Evolutionary conservation across 2,888 invertebrate species (phyloP).

Genomic region (Neoascia interrupta): DNA sequence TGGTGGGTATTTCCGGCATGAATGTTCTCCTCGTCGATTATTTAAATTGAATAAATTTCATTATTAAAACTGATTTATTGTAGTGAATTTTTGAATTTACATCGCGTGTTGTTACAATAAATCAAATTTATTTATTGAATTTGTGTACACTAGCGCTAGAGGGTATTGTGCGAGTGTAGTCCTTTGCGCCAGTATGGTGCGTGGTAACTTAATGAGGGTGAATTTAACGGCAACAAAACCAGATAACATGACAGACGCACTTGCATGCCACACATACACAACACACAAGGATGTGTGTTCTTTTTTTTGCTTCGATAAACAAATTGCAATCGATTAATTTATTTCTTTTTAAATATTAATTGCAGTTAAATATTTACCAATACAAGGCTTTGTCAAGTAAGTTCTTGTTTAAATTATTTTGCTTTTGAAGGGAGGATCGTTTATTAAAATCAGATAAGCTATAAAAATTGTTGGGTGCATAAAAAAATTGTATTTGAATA

Average conservation of each 20-base stretch:
- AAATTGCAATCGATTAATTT: conserved; percentile 62
- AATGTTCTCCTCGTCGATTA: conserved; percentile 48
- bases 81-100: conserved; percentile 54
- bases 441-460: too few species aligned
- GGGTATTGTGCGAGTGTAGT: not conserved
- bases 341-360: conserved; percentile 49
- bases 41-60: conserved; percentile 66
- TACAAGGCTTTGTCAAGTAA: conserved; percentile 13
- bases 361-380: conserved; percentile 40
- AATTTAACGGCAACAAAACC: conserved; percentile 48
- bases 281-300: not conserved
- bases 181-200: not conserved
- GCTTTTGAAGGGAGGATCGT: too few species aligned
- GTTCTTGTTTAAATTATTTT: too few species aligned
- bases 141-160: conserved; percentile 34
- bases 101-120: conserved; percentile 48
- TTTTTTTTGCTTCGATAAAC: conserved; percentile 46
- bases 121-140: conserved; percentile 67
- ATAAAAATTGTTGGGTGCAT: too few species aligned
- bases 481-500: too few species aligned
- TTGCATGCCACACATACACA: too few species aligned
- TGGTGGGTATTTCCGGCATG: not conserved
- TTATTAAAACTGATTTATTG: conserved; percentile 65
- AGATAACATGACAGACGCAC: conserved; percentile 22
- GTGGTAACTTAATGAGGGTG: conserved; percentile 63